These are phyloP conservation scores for Aphyosemion australe DNA, from an alignment of 2,113 vertebrate genomes.

Conservation along the genomic window DNA sequence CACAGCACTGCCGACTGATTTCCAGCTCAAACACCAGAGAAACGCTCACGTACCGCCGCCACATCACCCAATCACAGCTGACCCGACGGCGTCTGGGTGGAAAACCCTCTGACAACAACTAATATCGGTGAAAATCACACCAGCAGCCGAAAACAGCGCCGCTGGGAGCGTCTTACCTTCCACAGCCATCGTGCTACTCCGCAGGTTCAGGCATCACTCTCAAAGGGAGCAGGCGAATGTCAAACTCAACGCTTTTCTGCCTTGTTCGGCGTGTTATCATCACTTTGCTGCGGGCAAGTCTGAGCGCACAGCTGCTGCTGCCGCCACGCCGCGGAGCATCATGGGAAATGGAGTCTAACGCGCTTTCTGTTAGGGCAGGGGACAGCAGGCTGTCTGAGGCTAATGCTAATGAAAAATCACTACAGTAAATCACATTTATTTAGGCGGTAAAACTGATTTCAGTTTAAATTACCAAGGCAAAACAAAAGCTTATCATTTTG, in stretches of 20 bases:
- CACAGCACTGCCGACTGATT: not conserved
- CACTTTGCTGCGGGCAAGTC: constrained; percentile 72
- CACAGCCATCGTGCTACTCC: constrained; percentile 78
- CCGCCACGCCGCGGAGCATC: constrained; percentile 50
- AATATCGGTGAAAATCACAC: not conserved
- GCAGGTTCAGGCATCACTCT: constrained; percentile 66
- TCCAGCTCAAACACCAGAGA: constrained; percentile 6
- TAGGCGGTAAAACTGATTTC: too few species aligned
- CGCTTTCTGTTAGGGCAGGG: not conserved
- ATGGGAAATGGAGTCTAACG: constrained; percentile 76
- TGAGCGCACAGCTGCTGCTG: constrained; percentile 62
- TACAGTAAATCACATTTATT: too few species aligned
- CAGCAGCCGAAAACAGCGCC: not conserved
- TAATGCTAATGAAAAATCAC: too few species aligned
- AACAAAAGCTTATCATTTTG: too few species aligned
- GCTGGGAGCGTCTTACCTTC: constrained; percentile 73
- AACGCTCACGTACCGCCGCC: constrained; percentile 20
- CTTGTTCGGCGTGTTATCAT: constrained; percentile 71
- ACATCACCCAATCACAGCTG: constrained; percentile 60
- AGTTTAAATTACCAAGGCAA: too few species aligned
- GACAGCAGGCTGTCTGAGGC: too few species aligned
- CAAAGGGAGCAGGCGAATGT: constrained; percentile 17
- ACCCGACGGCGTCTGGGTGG: constrained; percentile 30
- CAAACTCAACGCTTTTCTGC: constrained; percentile 52
- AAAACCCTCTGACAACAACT: constrained; percentile 14